phyloP scores from a whole-genome alignment of 1,140 invertebrate species.

The Drosophila watanabei region DNA sequence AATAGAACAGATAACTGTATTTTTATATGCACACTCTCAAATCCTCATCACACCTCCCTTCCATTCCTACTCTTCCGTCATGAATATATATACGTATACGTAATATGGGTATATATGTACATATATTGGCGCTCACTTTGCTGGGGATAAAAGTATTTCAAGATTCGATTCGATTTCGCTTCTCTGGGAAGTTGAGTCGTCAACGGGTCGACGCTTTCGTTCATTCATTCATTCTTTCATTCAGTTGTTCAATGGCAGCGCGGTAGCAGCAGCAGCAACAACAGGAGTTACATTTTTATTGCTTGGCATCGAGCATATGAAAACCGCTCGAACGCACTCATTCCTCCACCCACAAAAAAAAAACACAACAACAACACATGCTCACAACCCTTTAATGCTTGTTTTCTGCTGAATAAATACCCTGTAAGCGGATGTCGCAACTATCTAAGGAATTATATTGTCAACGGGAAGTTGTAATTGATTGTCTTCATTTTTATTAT shows the following conservation, averaged over 20 bases:
- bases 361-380: slow-evolving; percentile 1
- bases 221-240: slow-evolving; percentile 79
- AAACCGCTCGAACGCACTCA: slow-evolving; percentile 56
- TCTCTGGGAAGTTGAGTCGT: slow-evolving; percentile 64
- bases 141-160: slow-evolving; percentile 49
- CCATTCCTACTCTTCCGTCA: neutral
- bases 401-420: slow-evolving; percentile 35
- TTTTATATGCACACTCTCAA: slow-evolving; percentile 73
- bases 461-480: neutral
- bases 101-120: neutral
- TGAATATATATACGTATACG: slow-evolving; percentile 13
- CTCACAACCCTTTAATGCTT: slow-evolving; percentile 49
- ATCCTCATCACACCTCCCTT: slow-evolving; percentile 23
- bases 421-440: slow-evolving; percentile 3
- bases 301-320: slow-evolving; percentile 82
- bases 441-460: neutral
- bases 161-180: slow-evolving; percentile 77
- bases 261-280: slow-evolving; percentile 54
- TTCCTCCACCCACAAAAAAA: slow-evolving; percentile 14
- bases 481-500: neutral
- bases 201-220: slow-evolving; percentile 76
- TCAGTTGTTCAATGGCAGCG: slow-evolving; percentile 58
- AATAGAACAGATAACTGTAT: slow-evolving; percentile 82
- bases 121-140: slow-evolving; percentile 59
- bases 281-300: slow-evolving; percentile 77